Conservation (phyloP, 1,140 invertebrate species). For the Apis cerana region DNA sequence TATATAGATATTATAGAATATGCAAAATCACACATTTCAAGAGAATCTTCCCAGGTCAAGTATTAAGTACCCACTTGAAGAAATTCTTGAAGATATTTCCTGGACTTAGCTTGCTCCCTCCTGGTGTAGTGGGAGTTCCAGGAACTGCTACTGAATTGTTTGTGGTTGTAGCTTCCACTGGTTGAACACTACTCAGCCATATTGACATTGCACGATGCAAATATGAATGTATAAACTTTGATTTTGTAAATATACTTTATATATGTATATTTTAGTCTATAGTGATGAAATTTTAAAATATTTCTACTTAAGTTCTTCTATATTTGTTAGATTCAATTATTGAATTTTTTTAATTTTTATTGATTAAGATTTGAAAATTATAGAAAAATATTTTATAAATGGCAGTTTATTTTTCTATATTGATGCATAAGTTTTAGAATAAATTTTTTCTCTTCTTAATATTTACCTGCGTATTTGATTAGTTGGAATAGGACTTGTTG, state of each 20-base stretch:
- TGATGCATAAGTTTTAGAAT: constrained; percentile 3
- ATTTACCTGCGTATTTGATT: constrained; percentile 84
- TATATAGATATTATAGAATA: constrained; percentile 57
- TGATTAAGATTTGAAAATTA: background rate
- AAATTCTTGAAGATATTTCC: constrained; percentile 97
- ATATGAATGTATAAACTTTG: constrained; percentile 47
- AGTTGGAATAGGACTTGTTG: constrained; percentile 81
- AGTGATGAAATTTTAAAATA: background rate
- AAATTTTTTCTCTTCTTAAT: constrained; percentile 13
- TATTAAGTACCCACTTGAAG: constrained; percentile 89
- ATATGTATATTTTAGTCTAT: background rate
- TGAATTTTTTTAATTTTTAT: background rate
- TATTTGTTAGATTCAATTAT: background rate
- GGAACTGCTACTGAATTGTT: constrained; percentile 82
- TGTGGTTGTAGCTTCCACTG: constrained; percentile 74
- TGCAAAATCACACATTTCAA: constrained; percentile 60
- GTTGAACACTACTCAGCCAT: constrained; percentile 76
- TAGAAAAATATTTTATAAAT: constrained; percentile 13
- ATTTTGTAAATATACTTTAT: constrained; percentile 33
- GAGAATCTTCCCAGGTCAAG: constrained; percentile 67
- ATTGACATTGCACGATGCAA: constrained; percentile 66
- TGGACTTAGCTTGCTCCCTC: constrained; percentile 88
- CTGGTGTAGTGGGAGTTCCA: constrained; percentile 83
- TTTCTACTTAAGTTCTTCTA: background rate
- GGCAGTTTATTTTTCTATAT: constrained; percentile 10